Evolutionary conservation across 2,888 invertebrate genomes (phyloP).

Genomic region (Agrotis ipsilon): DNA sequence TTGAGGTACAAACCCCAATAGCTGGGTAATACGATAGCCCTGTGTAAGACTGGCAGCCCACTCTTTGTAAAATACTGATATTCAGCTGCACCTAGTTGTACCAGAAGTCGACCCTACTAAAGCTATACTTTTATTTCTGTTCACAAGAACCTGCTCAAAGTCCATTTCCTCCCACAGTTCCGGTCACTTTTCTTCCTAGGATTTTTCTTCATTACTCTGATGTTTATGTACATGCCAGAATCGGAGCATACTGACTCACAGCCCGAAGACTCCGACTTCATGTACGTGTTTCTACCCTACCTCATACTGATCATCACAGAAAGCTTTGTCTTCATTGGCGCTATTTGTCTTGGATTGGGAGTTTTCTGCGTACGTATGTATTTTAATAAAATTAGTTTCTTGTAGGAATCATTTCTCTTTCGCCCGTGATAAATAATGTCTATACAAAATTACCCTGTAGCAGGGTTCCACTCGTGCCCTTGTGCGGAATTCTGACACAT

Average conservation of each 20-base stretch:
- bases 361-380: conserved; percentile 65
- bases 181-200: conserved; percentile 67
- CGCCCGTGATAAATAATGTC: no score
- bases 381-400: background rate
- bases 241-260: conserved; percentile 13
- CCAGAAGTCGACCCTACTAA: no score
- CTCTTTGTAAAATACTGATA: no score
- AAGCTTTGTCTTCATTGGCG: conserved; percentile 60
- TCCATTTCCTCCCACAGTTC: conserved; percentile 62
- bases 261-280: conserved; percentile 10
- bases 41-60: no score
- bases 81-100: no score
- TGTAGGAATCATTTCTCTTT: background rate
- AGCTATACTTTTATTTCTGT: no score
- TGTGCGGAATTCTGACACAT: no score
- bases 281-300: conserved; percentile 59
- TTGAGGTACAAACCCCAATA: no score
- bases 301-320: conserved; percentile 67
- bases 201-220: conserved; percentile 65
- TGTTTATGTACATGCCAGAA: conserved; percentile 62
- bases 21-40: no score
- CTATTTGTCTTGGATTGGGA: conserved; percentile 64
- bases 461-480: no score
- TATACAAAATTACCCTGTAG: no score
- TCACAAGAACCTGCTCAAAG: background rate